These are phyloP conservation scores for Dysmachus trigonus DNA, from an alignment of 2,888 invertebrate species.

Conservation along the genomic window DNA sequence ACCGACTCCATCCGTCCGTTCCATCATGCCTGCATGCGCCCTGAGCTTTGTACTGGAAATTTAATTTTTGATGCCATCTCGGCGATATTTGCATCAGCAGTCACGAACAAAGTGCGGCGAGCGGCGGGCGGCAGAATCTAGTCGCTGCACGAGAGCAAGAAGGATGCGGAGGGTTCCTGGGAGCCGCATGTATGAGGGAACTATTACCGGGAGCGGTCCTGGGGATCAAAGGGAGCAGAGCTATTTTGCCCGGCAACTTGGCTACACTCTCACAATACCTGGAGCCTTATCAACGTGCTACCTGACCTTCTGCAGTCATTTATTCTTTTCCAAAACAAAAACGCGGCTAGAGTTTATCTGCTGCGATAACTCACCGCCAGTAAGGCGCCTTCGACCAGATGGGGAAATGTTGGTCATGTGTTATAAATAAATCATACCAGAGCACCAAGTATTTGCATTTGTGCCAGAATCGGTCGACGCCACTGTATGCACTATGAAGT, in stretches of 20 bases:
- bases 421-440: conserved; percentile 14
- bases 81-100: conserved; percentile 41
- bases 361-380: background rate
- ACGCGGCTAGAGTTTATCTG: conserved; percentile 14
- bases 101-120: conserved; percentile 31
- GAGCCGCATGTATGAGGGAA: background rate
- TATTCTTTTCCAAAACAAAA: background rate
- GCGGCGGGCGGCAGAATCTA: background rate
- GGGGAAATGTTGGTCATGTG: conserved; percentile 26
- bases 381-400: conserved; percentile 6
- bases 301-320: conserved; percentile 1
- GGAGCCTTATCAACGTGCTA: conserved; percentile 13
- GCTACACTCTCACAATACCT: background rate
- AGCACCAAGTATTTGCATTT: background rate
- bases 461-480: background rate
- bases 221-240: conserved; percentile 17
- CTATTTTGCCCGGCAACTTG: background rate
- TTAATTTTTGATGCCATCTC: conserved; percentile 41
- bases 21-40: conserved; percentile 29
- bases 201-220: background rate
- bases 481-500: background rate
- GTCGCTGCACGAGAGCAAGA: background rate
- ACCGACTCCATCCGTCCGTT: conserved; percentile 25
- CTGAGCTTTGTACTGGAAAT: conserved; percentile 13
- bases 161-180: background rate